phyloP scores from a whole-genome alignment of 2,113 vertebrate species.

The Trematocara macrostoma region DNA sequence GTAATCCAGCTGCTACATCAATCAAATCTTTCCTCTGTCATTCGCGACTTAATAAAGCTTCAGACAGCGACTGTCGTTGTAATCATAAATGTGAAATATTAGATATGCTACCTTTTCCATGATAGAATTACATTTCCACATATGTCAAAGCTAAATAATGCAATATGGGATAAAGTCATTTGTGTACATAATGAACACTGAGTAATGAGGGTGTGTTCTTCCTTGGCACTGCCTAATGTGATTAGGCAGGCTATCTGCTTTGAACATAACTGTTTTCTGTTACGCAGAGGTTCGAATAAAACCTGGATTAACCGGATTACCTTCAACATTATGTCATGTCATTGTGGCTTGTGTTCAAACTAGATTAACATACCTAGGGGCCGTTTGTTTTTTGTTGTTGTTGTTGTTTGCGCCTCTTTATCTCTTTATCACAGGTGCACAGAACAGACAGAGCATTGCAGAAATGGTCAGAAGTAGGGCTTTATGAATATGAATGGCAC shows the following conservation, averaged over 20 bases:
- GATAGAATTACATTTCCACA: background rate
- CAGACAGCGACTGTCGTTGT: background rate
- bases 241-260: background rate
- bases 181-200: background rate
- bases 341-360: background rate
- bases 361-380: background rate
- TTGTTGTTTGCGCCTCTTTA: background rate
- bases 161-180: background rate
- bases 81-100: background rate
- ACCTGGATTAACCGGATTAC: background rate
- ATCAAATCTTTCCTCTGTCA: background rate
- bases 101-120: background rate
- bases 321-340: background rate
- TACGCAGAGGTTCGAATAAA: background rate
- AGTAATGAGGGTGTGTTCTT: background rate
- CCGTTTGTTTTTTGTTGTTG: background rate
- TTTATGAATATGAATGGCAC: constrained; percentile 21
- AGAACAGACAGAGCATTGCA: background rate
- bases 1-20: background rate
- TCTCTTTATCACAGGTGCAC: background rate
- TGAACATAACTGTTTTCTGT: background rate
- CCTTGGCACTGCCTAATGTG: background rate
- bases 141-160: background rate
- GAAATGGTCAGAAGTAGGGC: background rate
- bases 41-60: background rate